Evolutionary conservation across 2,797 vertebrate species (phyloP), one percentile per base, ranked within the genome.

Genomic region (Columba guinea): DNA sequence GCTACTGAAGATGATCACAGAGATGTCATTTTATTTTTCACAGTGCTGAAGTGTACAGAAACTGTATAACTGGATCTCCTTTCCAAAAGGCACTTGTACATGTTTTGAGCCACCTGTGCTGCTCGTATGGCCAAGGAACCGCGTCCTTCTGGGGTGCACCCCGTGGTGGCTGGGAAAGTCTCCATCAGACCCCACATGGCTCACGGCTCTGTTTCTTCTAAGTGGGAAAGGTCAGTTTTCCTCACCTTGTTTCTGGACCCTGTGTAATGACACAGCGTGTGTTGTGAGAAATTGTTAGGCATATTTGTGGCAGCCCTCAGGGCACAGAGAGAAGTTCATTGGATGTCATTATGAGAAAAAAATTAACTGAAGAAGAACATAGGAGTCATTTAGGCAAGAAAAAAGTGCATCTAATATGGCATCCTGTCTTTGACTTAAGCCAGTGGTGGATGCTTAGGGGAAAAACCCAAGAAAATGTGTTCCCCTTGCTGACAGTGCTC

Each of bases 121-220:
- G 32, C 52, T 80, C 1, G 0, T 37, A 3, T 23, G 35, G 13
- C 35, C 0, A 1, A 88, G 35, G 56, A 77, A 4, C 34, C 21
- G 14, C 0, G 0, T 71, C 37, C 15, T 58, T 35, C 71, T 46
- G 19, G 2, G 23, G 6, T 59, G 24, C 16, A 34, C 6, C 16
- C 27, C 1, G 0, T 84, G 41, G 46, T 51, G 64, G n/a, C 30
- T 1, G 8, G 55, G 41, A 35, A 51, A 69, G 15, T 35, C 52
- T 55, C 0, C 0, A 9, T 63, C 48, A 76, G 75, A 69, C 3
- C 15, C 24, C 22, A 22, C 19, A 9, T 10, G 39, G 37, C 39
- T 91, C 44, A 32, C 2, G 1, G 22, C 55, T 84, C 32, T 7
- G 2, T 52, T 73, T 65, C 46, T 73, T 83, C 64, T 35, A 30